A percentile compares a stretch with the other conserved stretches of the same genome.
These are phyloP conservation scores for Aquatica leii DNA, from an alignment of 2,888 invertebrate species.

Conservation along the genomic window DNA sequence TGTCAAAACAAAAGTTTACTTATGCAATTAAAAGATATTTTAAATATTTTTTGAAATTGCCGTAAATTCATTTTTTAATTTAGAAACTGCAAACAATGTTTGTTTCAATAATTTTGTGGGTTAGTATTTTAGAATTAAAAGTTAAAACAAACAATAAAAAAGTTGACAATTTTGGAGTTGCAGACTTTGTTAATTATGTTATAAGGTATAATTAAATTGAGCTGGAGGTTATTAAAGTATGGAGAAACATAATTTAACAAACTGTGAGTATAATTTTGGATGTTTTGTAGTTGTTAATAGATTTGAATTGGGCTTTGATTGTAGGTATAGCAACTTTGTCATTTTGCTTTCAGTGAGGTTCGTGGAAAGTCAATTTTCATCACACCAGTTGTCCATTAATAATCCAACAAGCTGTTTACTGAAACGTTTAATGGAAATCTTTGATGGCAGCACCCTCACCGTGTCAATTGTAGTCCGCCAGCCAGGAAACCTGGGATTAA, in stretches of 20 bases:
- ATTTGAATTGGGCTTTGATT: constrained; percentile 17
- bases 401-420: constrained; percentile 52
- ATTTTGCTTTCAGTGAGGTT: constrained; percentile 24
- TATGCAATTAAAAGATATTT: too few relatives aligned
- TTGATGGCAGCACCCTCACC: constrained; percentile 48
- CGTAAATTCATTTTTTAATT: too few relatives aligned
- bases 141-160: too few relatives aligned
- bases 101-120: too few relatives aligned
- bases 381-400: constrained; percentile 54
- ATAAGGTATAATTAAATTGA: too few relatives aligned
- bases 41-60: too few relatives aligned
- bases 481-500: constrained; percentile 40
- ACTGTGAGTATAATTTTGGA: constrained; percentile 4
- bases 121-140: too few relatives aligned
- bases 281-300: constrained; percentile 16
- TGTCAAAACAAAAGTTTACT: too few relatives aligned
- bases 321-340: constrained; percentile 18
- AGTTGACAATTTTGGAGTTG: too few relatives aligned
- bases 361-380: constrained; percentile 51
- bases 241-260: not conserved
- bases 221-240: not conserved
- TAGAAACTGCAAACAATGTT: too few relatives aligned
- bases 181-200: too few relatives aligned
- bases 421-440: constrained; percentile 56
- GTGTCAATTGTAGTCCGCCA: constrained; percentile 52